A percentile compares a stretch with the other conserved stretches of the same genome.
phyloP scores from a whole-genome alignment of 2,113 vertebrate species.

The Anseranas semipalmata region DNA sequence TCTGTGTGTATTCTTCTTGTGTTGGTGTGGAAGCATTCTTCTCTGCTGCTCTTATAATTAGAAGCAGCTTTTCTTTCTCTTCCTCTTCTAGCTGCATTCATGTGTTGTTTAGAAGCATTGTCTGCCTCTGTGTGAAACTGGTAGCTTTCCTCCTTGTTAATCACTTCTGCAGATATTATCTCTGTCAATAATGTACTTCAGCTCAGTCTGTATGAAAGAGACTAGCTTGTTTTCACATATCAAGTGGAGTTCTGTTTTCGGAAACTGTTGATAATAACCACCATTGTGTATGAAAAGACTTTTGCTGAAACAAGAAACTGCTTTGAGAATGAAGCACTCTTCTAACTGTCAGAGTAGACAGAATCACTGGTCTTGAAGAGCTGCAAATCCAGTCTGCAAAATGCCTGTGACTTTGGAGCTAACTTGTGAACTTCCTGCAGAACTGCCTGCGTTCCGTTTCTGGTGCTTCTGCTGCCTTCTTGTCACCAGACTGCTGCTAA shows the following conservation, averaged over 20 bases:
- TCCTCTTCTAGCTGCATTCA: background rate
- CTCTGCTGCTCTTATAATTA: background rate
- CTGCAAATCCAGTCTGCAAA: background rate
- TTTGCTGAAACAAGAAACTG: background rate
- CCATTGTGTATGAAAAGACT: background rate
- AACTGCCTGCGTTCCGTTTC: background rate
- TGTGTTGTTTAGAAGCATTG: background rate
- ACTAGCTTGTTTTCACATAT: background rate
- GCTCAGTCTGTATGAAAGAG: background rate
- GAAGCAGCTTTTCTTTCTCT: slow-evolving; percentile 32
- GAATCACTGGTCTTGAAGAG: background rate
- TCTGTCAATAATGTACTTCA: background rate
- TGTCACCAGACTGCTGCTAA: background rate
- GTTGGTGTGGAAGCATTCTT: background rate
- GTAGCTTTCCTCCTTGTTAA: background rate
- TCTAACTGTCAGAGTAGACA: background rate
- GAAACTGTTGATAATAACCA: background rate
- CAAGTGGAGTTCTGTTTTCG: slow-evolving; percentile 25
- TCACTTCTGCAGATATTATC: background rate
- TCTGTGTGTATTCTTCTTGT: background rate
- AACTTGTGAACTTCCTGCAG: background rate
- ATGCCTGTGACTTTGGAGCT: background rate
- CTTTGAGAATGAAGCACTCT: background rate
- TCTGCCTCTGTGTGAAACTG: background rate
- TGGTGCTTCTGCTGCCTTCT: background rate